phyloP scores from a whole-genome alignment of 92 coral and sea anemone species.

The Zoanthus gigantus region DNA sequence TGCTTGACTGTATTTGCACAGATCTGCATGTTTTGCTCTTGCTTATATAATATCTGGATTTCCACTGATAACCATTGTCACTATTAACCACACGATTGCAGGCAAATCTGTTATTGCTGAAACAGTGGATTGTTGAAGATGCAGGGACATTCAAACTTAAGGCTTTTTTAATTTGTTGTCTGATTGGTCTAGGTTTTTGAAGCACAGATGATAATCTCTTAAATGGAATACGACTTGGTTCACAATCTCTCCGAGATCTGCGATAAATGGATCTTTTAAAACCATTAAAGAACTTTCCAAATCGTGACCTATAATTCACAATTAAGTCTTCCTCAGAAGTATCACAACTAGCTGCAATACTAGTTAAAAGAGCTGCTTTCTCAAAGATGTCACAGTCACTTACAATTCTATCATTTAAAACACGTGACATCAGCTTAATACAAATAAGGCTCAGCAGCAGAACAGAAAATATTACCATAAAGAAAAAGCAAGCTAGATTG shows the following conservation, averaged over 20 bases:
- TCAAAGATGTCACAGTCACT: slow-evolving; percentile 12
- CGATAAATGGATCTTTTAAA: slow-evolving; percentile 1
- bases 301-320: slow-evolving; percentile 12
- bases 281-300: slow-evolving; percentile 15
- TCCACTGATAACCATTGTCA: slow-evolving; percentile 11
- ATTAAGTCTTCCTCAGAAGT: slow-evolving; percentile 10
- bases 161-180: slow-evolving; percentile 12
- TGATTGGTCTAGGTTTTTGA: slow-evolving; percentile 7
- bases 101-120: slow-evolving; percentile 16
- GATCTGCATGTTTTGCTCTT: slow-evolving; percentile 16
- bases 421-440: slow-evolving; percentile 12
- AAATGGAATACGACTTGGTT: slow-evolving; percentile 16
- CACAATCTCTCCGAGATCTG: slow-evolving; percentile 9
- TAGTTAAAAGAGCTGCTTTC: slow-evolving; percentile 16
- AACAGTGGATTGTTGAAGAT: slow-evolving; percentile 10
- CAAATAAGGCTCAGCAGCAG: slow-evolving; percentile 12
- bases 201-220: slow-evolving; percentile 16
- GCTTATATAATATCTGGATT: slow-evolving; percentile 6
- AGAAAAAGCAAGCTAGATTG: slow-evolving; percentile 3
- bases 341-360: slow-evolving; percentile 16
- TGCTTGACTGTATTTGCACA: slow-evolving; percentile 16
- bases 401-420: slow-evolving; percentile 10
- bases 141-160: slow-evolving; percentile 10
- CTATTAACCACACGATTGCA: slow-evolving; percentile 5
- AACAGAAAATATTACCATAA: not conserved